Conservation (phyloP, 2,113 vertebrate genomes). For the Campylomormyrus tamandua region DNA sequence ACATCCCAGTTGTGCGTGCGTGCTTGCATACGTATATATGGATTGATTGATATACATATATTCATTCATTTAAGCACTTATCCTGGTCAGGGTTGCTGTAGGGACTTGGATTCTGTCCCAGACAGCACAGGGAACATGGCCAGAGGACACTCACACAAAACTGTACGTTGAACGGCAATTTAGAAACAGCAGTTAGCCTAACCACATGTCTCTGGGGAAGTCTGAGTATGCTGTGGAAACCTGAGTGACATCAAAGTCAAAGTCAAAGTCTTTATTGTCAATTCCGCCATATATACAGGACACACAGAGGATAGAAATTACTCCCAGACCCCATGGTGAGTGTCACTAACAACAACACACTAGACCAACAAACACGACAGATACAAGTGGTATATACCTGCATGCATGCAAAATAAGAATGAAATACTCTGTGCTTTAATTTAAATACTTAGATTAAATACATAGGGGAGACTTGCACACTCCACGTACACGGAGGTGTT, state of each 20-base stretch:
- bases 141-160: not conserved
- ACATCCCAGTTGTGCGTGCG: not conserved
- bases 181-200: not conserved
- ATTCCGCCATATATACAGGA: too few species aligned
- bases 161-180: not conserved
- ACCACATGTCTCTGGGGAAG: not conserved
- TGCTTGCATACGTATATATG: too few species aligned
- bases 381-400: too few species aligned
- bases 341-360: not conserved
- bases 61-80: not conserved
- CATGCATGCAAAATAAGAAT: too few species aligned
- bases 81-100: not conserved
- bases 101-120: not conserved
- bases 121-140: not conserved
- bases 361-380: too few species aligned
- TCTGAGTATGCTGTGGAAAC: not conserved
- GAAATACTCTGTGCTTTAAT: too few species aligned
- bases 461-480: not conserved
- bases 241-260: not conserved
- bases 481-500: not conserved
- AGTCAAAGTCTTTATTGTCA: too few species aligned
- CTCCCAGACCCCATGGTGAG: not conserved
- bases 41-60: too few species aligned
- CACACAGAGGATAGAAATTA: not conserved
- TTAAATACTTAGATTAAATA: too few species aligned